A percentile compares a stretch with the other conserved stretches of the same genome.
These are phyloP conservation scores for Coenonympha arcania DNA, from an alignment of 2,888 invertebrate genomes.

Conservation along the genomic window DNA sequence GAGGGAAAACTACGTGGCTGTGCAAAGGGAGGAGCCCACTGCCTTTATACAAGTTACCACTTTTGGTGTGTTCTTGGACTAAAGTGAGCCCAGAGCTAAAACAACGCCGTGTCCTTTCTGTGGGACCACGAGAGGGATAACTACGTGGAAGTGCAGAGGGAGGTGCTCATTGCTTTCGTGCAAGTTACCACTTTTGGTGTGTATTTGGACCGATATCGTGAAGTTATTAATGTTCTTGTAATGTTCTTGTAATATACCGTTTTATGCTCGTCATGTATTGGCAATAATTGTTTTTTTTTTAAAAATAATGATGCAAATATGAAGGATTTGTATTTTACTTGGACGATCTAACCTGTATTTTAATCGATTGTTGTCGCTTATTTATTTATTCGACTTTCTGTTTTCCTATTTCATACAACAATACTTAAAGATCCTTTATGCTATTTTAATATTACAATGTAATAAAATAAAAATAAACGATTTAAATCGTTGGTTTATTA, in stretches of 20 bases:
- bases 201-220: slow-evolving; percentile 41
- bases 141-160: slow-evolving; percentile 42
- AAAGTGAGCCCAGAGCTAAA: slow-evolving; percentile 57
- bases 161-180: slow-evolving; percentile 43
- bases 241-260: not conserved
- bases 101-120: slow-evolving; percentile 54
- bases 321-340: too few relatives aligned
- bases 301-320: too few relatives aligned
- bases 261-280: too few relatives aligned
- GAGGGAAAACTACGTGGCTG: slow-evolving; percentile 45
- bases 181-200: slow-evolving; percentile 58
- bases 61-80: slow-evolving; percentile 57
- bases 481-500: too few relatives aligned
- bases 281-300: too few relatives aligned
- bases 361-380: too few relatives aligned
- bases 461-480: too few relatives aligned
- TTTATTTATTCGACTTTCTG: too few relatives aligned
- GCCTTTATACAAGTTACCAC: slow-evolving; percentile 56
- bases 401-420: too few relatives aligned
- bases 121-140: slow-evolving; percentile 58
- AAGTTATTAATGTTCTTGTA: not conserved
- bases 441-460: too few relatives aligned
- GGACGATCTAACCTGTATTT: too few relatives aligned
- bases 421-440: too few relatives aligned
- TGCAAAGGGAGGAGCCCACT: slow-evolving; percentile 38